phyloP scores from a whole-genome alignment of 2,113 vertebrate genomes.

The Melanostigma gelatinosum region DNA sequence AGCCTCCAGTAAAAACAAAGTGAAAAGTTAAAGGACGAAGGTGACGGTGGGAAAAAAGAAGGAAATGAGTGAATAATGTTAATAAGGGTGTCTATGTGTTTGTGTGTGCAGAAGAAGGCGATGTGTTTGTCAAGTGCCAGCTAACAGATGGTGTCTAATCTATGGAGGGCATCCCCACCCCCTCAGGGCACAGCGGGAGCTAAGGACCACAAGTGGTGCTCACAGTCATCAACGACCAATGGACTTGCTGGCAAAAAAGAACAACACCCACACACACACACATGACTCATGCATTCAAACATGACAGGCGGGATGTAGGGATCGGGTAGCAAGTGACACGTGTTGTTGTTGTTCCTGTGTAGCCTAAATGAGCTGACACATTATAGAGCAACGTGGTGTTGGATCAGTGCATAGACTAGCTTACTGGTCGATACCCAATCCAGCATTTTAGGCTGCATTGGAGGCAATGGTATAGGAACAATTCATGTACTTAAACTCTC shows the following conservation, averaged over 20 bases:
- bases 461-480: too few species aligned
- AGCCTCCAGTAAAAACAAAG: background rate
- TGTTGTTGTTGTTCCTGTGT: background rate
- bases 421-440: too few species aligned
- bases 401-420: too few species aligned
- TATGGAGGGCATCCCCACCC: slow-evolving; percentile 55
- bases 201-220: slow-evolving; percentile 65
- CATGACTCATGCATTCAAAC: slow-evolving; percentile 8
- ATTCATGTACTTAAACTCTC: too few species aligned
- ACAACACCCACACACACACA: slow-evolving; percentile 17
- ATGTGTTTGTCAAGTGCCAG: slow-evolving; percentile 60
- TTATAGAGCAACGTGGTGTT: too few species aligned
- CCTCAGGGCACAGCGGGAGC: slow-evolving; percentile 58
- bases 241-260: slow-evolving; percentile 40
- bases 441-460: too few species aligned
- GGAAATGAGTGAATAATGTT: slow-evolving; percentile 30
- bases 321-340: background rate
- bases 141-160: slow-evolving; percentile 82
- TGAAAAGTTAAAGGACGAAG: slow-evolving; percentile 20
- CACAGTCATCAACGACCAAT: slow-evolving; percentile 51
- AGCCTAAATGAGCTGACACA: too few species aligned
- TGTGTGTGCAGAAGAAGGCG: slow-evolving; percentile 25
- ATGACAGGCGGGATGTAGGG: background rate
- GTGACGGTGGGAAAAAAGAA: slow-evolving; percentile 22
- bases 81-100: slow-evolving; percentile 5